phyloP scores from a whole-genome alignment of 2,113 vertebrate species.

The Leptodactylus fuscus region DNA sequence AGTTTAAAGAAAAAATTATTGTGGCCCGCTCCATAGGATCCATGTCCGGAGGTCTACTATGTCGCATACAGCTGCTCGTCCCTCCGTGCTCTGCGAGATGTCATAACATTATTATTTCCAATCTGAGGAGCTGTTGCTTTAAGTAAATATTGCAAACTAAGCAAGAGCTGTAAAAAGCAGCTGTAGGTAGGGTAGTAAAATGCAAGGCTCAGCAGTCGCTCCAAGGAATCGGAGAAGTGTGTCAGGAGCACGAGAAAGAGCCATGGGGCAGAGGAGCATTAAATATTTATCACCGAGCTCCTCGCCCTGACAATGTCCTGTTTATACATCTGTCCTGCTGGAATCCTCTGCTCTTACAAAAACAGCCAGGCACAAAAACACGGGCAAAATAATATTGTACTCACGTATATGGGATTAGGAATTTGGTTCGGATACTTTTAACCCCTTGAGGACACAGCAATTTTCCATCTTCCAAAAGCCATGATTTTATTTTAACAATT shows the following conservation, averaged over 20 bases:
- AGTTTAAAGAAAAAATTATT: no score
- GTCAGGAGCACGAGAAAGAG: slow-evolving; percentile 40
- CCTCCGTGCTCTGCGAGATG: not conserved
- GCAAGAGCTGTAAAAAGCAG: slow-evolving; percentile 27
- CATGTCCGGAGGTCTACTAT: not conserved
- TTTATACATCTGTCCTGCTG: slow-evolving; percentile 46
- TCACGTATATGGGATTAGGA: not conserved
- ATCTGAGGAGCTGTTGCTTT: not conserved
- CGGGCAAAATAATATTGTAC: not conserved
- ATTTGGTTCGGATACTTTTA: not conserved
- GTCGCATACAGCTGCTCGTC: not conserved
- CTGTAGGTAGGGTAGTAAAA: slow-evolving; percentile 33
- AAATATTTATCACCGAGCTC: slow-evolving; percentile 41
- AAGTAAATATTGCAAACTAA: slow-evolving; percentile 45
- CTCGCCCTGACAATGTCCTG: not conserved
- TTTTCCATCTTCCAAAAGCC: no score
- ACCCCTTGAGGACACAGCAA: no score
- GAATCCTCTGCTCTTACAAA: not conserved
- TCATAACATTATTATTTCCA: not conserved
- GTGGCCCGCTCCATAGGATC: not conserved
- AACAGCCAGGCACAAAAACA: not conserved
- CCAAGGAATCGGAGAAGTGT: slow-evolving; percentile 27
- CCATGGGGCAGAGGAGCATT: slow-evolving; percentile 38
- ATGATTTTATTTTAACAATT: no score
- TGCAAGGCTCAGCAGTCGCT: slow-evolving; percentile 35